Percentiles rank a stretch among this genome's conserved stretches.
Evolutionary conservation across 2,797 vertebrate genomes (phyloP).

Genomic region (Karalla daura): DNA sequence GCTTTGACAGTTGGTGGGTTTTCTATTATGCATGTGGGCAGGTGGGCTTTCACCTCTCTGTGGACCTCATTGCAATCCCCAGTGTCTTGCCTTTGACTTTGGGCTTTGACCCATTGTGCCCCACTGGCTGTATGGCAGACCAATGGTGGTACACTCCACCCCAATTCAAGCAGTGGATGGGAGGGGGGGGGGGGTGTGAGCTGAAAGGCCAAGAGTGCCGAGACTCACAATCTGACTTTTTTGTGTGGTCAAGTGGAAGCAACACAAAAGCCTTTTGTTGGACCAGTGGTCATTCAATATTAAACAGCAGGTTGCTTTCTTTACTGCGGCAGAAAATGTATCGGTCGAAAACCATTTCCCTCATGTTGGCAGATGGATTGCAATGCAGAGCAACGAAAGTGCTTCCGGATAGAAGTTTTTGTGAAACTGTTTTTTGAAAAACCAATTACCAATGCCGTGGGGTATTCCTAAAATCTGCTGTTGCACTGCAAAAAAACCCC

Average conservation of each 20-base stretch:
- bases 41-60: slow-evolving; percentile 48
- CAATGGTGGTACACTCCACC: slow-evolving; percentile 13
- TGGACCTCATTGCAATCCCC: slow-evolving; percentile 44
- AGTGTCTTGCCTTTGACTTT: slow-evolving; percentile 56
- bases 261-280: slow-evolving; percentile 67
- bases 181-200: slow-evolving; percentile 26
- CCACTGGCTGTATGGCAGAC: slow-evolving; percentile 16
- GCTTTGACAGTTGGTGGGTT: slow-evolving; percentile 56
- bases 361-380: slow-evolving; percentile 1
- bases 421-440: neutral
- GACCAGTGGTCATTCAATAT: slow-evolving; percentile 68
- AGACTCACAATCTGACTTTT: slow-evolving; percentile 58
- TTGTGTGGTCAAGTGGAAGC: slow-evolving; percentile 63
- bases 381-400: neutral
- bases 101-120: slow-evolving; percentile 59
- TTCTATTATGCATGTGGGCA: slow-evolving; percentile 73
- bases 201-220: slow-evolving; percentile 20
- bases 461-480: neutral
- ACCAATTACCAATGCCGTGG: neutral
- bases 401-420: neutral
- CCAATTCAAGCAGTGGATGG: slow-evolving; percentile 29
- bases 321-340: slow-evolving; percentile 18
- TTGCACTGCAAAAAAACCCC: neutral
- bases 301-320: slow-evolving; percentile 57
- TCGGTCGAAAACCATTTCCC: neutral